Conservation (phyloP, 53 echinoderm and acorn worm genomes). For the Holothuria scabra region DNA sequence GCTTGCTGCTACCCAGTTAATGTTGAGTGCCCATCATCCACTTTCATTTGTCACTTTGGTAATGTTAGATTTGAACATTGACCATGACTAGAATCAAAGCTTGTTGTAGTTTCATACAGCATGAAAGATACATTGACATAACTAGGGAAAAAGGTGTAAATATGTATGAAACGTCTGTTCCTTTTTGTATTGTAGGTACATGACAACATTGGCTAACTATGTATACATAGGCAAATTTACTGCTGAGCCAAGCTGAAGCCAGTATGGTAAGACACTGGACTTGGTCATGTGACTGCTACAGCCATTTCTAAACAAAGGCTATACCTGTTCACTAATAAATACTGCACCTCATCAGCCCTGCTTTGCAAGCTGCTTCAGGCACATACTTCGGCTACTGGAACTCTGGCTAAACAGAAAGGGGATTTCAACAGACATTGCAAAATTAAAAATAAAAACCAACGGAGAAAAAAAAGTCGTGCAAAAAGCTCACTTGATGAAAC, state of each 20-base stretch:
- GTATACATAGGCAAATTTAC: slow-evolving; percentile 41
- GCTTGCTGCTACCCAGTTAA: too few species aligned
- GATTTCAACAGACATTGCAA: slow-evolving; percentile 29
- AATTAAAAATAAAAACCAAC: slow-evolving; percentile 30
- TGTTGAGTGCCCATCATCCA: too few species aligned
- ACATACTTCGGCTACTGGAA: slow-evolving; percentile 34
- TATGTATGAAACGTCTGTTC: too few species aligned
- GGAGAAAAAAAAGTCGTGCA: slow-evolving; percentile 40
- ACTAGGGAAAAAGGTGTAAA: too few species aligned
- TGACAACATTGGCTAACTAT: too few species aligned
- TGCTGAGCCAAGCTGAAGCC: slow-evolving; percentile 35
- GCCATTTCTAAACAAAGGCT: slow-evolving; percentile 44
- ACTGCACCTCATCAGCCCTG: slow-evolving; percentile 46
- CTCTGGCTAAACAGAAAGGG: slow-evolving; percentile 34
- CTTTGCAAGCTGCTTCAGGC: slow-evolving; percentile 17
- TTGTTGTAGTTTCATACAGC: too few species aligned
- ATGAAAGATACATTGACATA: too few species aligned
- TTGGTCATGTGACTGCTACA: slow-evolving; percentile 36
- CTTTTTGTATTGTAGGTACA: too few species aligned
- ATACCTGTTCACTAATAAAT: slow-evolving; percentile 22
- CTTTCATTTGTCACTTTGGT: too few species aligned
- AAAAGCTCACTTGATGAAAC: slow-evolving; percentile 38
- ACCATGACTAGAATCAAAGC: too few species aligned
- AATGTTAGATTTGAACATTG: too few species aligned
- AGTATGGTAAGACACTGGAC: slow-evolving; percentile 36